Evolutionary conservation across 2,113 vertebrate species (phyloP).

Genomic region (Sinocyclocheilus anshuiensis): DNA sequence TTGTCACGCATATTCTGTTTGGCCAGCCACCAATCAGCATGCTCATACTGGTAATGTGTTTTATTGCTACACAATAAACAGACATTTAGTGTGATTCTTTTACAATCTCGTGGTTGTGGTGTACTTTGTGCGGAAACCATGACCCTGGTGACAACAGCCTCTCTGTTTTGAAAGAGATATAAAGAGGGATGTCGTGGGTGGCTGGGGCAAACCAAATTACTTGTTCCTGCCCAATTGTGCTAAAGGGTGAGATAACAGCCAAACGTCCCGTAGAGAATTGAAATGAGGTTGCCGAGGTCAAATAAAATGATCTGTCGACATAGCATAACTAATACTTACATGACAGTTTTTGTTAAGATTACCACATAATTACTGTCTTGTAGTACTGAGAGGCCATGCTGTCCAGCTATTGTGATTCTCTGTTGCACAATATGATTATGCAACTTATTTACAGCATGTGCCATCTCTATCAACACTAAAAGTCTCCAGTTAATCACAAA

Average conservation of each 20-base stretch:
- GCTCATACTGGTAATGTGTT: background rate
- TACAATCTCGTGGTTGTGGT: background rate
- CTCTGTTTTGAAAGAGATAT: slow-evolving; percentile 28
- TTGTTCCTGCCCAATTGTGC: background rate
- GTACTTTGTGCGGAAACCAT: background rate
- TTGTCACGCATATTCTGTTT: slow-evolving; percentile 1
- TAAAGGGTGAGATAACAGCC: background rate
- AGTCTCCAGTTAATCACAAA: background rate
- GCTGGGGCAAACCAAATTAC: slow-evolving; percentile 4
- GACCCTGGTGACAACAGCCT: slow-evolving; percentile 35
- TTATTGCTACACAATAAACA: background rate
- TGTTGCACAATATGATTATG: slow-evolving; percentile 73
- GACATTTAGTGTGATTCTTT: background rate
- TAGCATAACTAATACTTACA: background rate
- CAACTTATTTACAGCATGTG: slow-evolving; percentile 63
- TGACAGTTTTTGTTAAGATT: slow-evolving; percentile 22
- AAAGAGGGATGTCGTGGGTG: slow-evolving; percentile 28
- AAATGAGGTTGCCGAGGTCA: background rate
- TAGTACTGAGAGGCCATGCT: slow-evolving; percentile 63
- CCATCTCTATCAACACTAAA: slow-evolving; percentile 61
- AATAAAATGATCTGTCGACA: background rate
- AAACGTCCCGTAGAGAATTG: background rate
- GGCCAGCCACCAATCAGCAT: background rate
- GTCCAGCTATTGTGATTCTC: slow-evolving; percentile 63
- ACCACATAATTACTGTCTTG: slow-evolving; percentile 22